Conservation (phyloP, 2,113 vertebrate species). For the Bucco capensis region DNA sequence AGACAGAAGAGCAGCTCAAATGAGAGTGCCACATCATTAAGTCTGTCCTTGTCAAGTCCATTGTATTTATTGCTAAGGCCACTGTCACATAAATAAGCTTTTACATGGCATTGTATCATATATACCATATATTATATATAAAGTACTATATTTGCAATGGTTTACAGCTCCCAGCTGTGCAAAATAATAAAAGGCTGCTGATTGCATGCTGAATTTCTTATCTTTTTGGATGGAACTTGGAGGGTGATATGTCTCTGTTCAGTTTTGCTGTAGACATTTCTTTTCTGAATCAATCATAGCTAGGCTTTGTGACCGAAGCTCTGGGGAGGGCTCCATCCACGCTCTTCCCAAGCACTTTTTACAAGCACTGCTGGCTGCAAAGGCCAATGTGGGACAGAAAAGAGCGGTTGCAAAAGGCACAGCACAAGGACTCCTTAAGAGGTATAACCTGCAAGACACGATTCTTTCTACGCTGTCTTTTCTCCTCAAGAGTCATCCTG, state of each 20-base stretch:
- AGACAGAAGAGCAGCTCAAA: neutral
- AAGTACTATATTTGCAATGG: neutral
- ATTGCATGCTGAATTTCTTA: neutral
- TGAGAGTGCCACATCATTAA: constrained; percentile 2
- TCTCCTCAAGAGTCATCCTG: no score
- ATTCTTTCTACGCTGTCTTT: no score
- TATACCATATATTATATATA: neutral
- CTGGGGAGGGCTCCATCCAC: no score
- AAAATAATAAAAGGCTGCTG: neutral
- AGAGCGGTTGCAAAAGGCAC: no score
- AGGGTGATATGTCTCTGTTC: neutral
- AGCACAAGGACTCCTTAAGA: no score
- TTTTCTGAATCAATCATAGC: no score
- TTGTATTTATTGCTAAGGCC: neutral
- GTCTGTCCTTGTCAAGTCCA: constrained; percentile 43
- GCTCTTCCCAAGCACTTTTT: no score
- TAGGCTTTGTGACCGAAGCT: no score
- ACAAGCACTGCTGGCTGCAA: no score
- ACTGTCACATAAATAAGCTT: neutral
- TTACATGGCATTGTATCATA: neutral
- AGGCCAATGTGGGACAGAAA: no score
- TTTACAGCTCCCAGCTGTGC: neutral
- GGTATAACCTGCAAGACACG: no score
- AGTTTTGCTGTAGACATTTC: neutral
- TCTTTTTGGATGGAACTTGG: neutral